Base-by-base conservation (phyloP, 2,888 invertebrate genomes). In the Spisula solida region DNA sequence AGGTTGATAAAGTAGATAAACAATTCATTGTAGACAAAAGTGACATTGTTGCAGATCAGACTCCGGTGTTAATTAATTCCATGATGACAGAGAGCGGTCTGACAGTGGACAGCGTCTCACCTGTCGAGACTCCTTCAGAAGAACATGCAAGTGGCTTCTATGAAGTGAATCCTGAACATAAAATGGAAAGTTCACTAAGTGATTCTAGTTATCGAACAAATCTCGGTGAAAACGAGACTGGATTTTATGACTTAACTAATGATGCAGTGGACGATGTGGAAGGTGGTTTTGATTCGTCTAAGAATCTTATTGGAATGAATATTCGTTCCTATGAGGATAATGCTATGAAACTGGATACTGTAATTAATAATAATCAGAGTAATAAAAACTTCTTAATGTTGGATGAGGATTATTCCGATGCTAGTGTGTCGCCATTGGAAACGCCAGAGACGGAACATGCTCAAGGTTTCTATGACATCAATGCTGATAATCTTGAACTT, bases 91-190 rank as follows among this genome's bases (percentile, higher is more conserved):
- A 86, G 70, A 91, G 91, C 87, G 55, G 82, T 70, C 25, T 87
- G 18, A 91, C 91, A 34, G 48, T 84, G 81, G 87, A 88, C 31
- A 89, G 88, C 29, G 70, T 88, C 0, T 90, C 91, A 60, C 88
- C 90, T 18, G 85, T 86, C 34, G 92, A 91, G 41, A 89, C 90
- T 48, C 90, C 92, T 6, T 78, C 66, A 56, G 82, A 90, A 70
- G 92, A 92, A 51, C 87, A 91, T 88, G 88, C 78, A 16, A 81
- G 85, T 60, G 92, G 91, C 14, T 91, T 90, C 55, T 91, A 91
- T 85, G 91, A 92, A 51, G 82, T 91, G 8, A 90, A 91, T 83
- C 90, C 89, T 66, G 91, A 89, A 66, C 16, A n/a, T 25, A 83
- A 41, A 18, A 5, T 34, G 16, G 34, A 60, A 41, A 41, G 41